phyloP scores from a whole-genome alignment of 1,140 invertebrate genomes.

The Papilio dardanus region DNA sequence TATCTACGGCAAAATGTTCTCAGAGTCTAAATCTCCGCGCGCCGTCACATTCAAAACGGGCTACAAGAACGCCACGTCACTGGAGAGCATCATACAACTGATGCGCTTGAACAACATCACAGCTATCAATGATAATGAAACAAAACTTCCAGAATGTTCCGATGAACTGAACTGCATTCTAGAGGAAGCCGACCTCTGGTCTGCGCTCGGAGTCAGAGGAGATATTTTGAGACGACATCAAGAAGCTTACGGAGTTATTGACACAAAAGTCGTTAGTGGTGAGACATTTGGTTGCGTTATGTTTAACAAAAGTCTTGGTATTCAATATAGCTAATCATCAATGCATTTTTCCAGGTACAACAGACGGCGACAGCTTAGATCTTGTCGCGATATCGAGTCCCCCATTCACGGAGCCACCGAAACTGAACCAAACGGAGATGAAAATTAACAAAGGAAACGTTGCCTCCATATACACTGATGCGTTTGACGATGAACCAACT shows the following conservation, averaged over 20 bases:
- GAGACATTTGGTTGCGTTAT: constrained; percentile 43
- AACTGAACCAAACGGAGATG: constrained; percentile 49
- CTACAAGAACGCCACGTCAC: constrained; percentile 70
- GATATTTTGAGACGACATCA: constrained; percentile 63
- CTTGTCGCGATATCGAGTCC: constrained; percentile 75
- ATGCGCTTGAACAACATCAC: constrained; percentile 75
- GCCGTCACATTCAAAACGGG: constrained; percentile 71
- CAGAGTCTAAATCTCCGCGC: constrained; percentile 68
- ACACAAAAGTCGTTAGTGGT: constrained; percentile 77
- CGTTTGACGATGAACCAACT: constrained; percentile 67
- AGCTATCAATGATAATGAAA: constrained; percentile 53
- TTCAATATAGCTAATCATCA: background rate
- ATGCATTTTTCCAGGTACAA: constrained; percentile 51
- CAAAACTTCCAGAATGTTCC: constrained; percentile 45
- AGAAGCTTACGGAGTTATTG: constrained; percentile 72
- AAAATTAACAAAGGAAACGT: constrained; percentile 71
- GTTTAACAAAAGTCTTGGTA: no score
- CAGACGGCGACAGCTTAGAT: constrained; percentile 51
- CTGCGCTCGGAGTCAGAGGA: constrained; percentile 70
- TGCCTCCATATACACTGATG: constrained; percentile 69
- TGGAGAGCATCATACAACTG: constrained; percentile 68
- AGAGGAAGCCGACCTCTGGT: constrained; percentile 58
- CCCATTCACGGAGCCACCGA: constrained; percentile 60
- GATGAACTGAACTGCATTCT: constrained; percentile 59
- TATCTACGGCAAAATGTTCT: constrained; percentile 69